phyloP scores from a whole-genome alignment of 2,113 vertebrate species.

The Eudyptes chrysolophus region DNA sequence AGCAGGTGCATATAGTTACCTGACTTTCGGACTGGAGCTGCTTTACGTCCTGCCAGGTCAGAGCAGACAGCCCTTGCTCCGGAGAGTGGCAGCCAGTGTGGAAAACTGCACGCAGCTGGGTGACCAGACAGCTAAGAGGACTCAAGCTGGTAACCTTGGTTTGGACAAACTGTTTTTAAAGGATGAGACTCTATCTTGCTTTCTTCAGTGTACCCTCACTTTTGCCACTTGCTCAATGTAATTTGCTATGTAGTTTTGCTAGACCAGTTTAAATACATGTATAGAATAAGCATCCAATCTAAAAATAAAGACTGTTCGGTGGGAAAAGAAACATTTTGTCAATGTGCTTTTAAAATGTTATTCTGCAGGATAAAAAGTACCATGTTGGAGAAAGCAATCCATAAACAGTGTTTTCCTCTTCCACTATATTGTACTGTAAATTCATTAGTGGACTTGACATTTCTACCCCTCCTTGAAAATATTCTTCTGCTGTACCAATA shows the following conservation, averaged over 20 bases:
- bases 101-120: not conserved
- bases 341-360: slow-evolving; percentile 20
- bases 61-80: not conserved
- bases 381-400: slow-evolving; percentile 19
- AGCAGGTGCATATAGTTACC: not conserved
- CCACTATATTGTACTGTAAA: slow-evolving; percentile 26
- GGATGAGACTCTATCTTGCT: not conserved
- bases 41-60: not conserved
- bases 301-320: slow-evolving; percentile 27
- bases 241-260: not conserved
- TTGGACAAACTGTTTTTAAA: not conserved
- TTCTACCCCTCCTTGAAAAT: slow-evolving; percentile 34
- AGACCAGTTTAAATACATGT: not conserved
- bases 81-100: not conserved
- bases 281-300: not conserved
- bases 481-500: slow-evolving; percentile 16
- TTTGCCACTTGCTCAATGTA: not conserved
- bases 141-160: not conserved
- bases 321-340: slow-evolving; percentile 10
- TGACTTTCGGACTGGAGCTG: not conserved
- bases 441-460: not conserved
- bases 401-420: slow-evolving; percentile 37
- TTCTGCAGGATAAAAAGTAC: slow-evolving; percentile 43
- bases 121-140: not conserved
- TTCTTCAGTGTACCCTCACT: not conserved